Conservation (phyloP, 2,888 invertebrate species). For the Acleris emargana region DNA sequence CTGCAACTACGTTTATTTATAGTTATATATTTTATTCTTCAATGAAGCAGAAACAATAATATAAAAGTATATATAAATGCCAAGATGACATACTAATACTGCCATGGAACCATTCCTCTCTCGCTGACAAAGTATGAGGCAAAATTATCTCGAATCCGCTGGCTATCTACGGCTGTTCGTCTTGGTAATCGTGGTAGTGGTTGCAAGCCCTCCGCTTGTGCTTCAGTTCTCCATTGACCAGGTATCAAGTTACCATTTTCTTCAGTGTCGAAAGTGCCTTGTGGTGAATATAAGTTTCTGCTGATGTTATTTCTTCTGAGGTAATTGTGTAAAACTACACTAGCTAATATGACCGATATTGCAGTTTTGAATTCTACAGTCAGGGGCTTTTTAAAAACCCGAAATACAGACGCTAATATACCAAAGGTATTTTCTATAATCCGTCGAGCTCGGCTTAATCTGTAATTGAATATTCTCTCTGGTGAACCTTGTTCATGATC, state of each 20-base stretch:
- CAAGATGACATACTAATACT: conserved; percentile 10
- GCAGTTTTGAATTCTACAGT: not conserved
- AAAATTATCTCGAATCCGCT: conserved; percentile 11
- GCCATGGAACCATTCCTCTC: conserved; percentile 13
- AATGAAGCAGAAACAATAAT: conserved; percentile 13
- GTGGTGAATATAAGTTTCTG: conserved; percentile 12
- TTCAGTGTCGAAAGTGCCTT: conserved; percentile 12
- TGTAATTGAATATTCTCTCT: conserved; percentile 42
- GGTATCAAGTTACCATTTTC: conserved; percentile 11
- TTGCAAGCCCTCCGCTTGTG: conserved; percentile 11
- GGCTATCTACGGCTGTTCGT: conserved; percentile 10
- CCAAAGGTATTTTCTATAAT: conserved; percentile 47
- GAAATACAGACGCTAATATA: conserved; percentile 40
- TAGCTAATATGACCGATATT: conserved; percentile 1
- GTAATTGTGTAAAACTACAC: not conserved
- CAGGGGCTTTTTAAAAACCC: conserved; percentile 26
- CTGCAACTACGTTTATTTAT: conserved; percentile 13
- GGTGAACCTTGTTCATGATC: conserved; percentile 39
- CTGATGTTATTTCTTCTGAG: conserved; percentile 13
- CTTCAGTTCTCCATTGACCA: conserved; percentile 11
- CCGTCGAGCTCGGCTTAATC: conserved; percentile 42
- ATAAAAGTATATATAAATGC: conserved; percentile 13
- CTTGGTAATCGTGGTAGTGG: conserved; percentile 10
- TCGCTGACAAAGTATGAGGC: conserved; percentile 9
- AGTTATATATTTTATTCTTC: conserved; percentile 10